Evolutionary conservation across 2,888 invertebrate genomes (phyloP), one percentile per base, ranked within the genome.

Genomic region (Ectemnius cavifrons): DNA sequence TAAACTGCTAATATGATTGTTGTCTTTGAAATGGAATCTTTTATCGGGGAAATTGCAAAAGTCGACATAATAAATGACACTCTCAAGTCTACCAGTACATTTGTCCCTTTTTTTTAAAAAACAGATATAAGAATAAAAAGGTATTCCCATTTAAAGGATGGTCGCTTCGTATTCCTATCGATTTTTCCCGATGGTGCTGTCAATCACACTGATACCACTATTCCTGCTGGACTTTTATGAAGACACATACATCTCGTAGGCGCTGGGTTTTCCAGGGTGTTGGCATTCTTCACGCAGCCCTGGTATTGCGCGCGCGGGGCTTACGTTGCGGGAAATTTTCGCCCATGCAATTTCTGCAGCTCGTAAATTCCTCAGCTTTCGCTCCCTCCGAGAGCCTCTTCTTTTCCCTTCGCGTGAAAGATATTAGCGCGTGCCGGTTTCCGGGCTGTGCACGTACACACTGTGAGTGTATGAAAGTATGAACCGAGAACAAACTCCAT

Each of bases 291-390:
- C 73, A 62, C 63, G 23, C 46, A 46, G 16, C 61, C 61, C 61
- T 37, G 61, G 52, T 60, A 46, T 68, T 68, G 63, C 23, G 61
- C 69, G 69, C 56, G 63, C 56, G 57, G 60, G 65, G 63, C 67
- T 66, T 70, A 67, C 70, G 76, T 74, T 67, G 64, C 63, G 63
- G 46, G 67, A 72, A 75, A 75, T 75, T 75, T 75, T 75, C 71
- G 63, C 60, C 71, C 71, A 71, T 75, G 75, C 77, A 75, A 77
- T 75, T 75, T 70, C 71, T 69, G 52, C 65, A 68, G 75, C 77
- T 77, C 75, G 75, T 77, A 77, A 77, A 77, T 77, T 69, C 68
- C 68, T 67, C 60, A 62, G 8, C 47, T 58, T 52, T 71, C 52
- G 45, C 16, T 47, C 47, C 4, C 46, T 49, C 60, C 69, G 57